Evolutionary conservation across 2,113 vertebrate genomes (phyloP), one percentile per base, ranked within the genome.

Genomic region (Chlorodrepanis virens): DNA sequence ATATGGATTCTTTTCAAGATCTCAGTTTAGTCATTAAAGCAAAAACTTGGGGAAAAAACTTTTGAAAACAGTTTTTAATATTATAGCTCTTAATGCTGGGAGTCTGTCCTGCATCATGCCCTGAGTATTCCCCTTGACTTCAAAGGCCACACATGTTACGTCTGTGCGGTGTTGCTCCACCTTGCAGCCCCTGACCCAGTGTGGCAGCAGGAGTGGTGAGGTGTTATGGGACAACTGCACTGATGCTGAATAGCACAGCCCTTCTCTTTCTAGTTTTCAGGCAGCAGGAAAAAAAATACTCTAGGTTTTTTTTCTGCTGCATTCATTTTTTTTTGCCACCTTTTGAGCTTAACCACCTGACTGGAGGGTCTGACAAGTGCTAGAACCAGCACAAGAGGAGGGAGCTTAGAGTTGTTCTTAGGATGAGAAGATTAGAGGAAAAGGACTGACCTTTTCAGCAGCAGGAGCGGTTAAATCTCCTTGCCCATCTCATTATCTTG

Each of bases 141-240:
- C 70, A n/a, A 12, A 54, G 78, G 37, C 54, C 57, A 5, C 4
- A 15, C 2, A 1, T 6, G 42, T 67, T 71, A 47, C 20, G 19
- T 45, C 64, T 9, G 0, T 3, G 1, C 39, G 9, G 20, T 7
- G 13, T 40, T 75, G 40, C 77, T 89, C 4, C 75, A 70, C 52
- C 57, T 85, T 42, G 42, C 71, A 92, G 76, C 16, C 39, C 50
- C 74, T 5, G 2, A 14, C 45, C 54, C 50, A 28, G 27, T 11
- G 5, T 13, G 54, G 15, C 14, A 14, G 22, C 0, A 13, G 8
- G 9, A 14, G 14, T 18, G 33, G 8, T 33, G 28, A 69, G n/a
- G 50, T 71, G 53, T 69, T n/a, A 4, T 8, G 54, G 28, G 25
- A 45, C 1, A 4, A 0, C 35, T 33, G 15, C 1, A 1, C 33